Evolutionary conservation across 2,113 vertebrate species (phyloP).

Genomic region (Forbesichthys papilliferus): DNA sequence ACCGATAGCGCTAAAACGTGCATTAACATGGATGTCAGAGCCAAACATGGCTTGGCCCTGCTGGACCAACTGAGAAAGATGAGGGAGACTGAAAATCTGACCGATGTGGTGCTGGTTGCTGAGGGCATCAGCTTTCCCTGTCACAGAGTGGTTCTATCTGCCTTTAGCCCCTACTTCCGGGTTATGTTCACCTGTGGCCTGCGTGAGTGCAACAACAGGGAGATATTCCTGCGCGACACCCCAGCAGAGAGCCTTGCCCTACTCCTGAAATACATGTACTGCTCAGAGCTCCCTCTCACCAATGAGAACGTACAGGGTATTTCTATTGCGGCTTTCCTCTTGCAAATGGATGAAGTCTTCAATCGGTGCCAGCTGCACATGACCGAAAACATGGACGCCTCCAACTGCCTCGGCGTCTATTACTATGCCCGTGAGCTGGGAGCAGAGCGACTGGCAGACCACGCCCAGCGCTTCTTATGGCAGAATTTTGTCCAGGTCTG

Average conservation of each 20-base stretch:
- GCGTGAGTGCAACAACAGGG: conserved; percentile 82
- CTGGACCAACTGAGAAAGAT: conserved; percentile 85
- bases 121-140: conserved; percentile 90
- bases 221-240: conserved; percentile 84
- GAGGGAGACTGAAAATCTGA: conserved; percentile 84
- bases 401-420: conserved; percentile 93
- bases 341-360: conserved; percentile 94
- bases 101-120: conserved; percentile 88
- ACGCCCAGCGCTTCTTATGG: conserved; percentile 83
- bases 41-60: conserved; percentile 81
- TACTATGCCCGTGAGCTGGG: conserved; percentile 91
- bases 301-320: conserved; percentile 87
- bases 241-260: conserved; percentile 84
- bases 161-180: conserved; percentile 94
- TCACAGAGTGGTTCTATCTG: conserved; percentile 89
- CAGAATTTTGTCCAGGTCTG: conserved; percentile 92
- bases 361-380: conserved; percentile 86
- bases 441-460: conserved; percentile 87
- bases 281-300: conserved; percentile 79
- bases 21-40: conserved; percentile 79
- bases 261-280: conserved; percentile 90
- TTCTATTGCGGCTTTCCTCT: conserved; percentile 86
- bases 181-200: conserved; percentile 97
- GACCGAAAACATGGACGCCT: conserved; percentile 92
- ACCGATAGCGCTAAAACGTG: conserved; percentile 3